Base-by-base conservation (phyloP, 1,140 invertebrate genomes). In the Ceratina japonica region DNA sequence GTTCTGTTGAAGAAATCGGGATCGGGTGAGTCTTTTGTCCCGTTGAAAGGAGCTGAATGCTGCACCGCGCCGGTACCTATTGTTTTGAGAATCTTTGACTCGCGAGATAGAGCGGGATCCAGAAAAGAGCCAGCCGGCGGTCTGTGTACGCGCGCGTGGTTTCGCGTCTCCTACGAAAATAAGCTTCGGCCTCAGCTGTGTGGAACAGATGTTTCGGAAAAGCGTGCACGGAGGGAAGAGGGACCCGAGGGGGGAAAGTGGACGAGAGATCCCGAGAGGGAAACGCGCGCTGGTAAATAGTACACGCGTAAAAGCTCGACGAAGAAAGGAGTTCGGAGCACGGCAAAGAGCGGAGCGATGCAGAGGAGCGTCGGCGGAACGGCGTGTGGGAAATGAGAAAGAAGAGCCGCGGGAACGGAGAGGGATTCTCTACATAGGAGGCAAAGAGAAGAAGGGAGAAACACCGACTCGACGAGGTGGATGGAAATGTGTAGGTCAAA, bases 181-280 rank as follows among this genome's bases (percentile, higher is more conserved):
- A 22, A 20, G 62, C 51, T 61, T 75, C 24, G n/a, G 13, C 31
- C 16, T 16, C 7, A 22, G 15, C 5, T 15, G 49, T 18, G 1
- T 31, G n/a, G 31, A 12, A n/a, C 64, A 69, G 74, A 76, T 76
- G 54, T 24, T 37, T 27, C 37, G 73, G 51, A 15, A 56, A 75
- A 24, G 27, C 16, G 22, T 44, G 37, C 37, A 10, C 37, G 18
- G 49, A 65, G 24, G 31, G 65, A 74, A n/a, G 49, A 65, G 24
- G 31, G 63, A 74, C 18, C 51, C 51, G 16, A 52, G 20, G 18
- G 22, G 22, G 44, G 61, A 44, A 27, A 58, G 61, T 75, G 51
- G 70, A 73, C 69, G 52, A 78, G 64, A 70, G 76, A 54, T 78
- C 16, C 58, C 59, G 75, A 72, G 68, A 82, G 75, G 20, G 80